Percentiles rank a stretch among this genome's conserved stretches.
phyloP scores from a whole-genome alignment of 2,113 vertebrate species.

The Pao palembangensis region DNA sequence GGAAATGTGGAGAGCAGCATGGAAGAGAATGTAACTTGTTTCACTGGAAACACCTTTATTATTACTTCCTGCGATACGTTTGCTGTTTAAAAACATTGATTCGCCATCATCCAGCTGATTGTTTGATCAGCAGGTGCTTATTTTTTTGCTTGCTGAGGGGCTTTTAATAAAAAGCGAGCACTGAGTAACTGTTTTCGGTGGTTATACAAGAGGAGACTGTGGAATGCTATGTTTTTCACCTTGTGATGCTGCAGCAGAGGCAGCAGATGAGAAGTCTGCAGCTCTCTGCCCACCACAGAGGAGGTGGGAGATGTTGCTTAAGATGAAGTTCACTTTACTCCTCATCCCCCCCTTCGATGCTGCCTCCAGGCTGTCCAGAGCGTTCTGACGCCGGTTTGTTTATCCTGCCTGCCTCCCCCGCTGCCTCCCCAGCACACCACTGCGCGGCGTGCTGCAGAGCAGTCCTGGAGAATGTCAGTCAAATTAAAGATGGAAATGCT shows the following conservation, averaged over 20 bases:
- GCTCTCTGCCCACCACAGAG: slow-evolving; percentile 52
- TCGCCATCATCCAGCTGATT: no score
- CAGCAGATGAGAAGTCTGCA: slow-evolving; percentile 35
- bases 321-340: slow-evolving; percentile 41
- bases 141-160: not conserved
- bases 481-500: slow-evolving; percentile 8
- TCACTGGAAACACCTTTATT: no score
- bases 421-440: slow-evolving; percentile 25
- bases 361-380: slow-evolving; percentile 58
- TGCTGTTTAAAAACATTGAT: no score
- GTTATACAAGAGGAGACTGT: slow-evolving; percentile 21
- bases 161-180: no score
- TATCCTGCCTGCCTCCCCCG: slow-evolving; percentile 53
- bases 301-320: slow-evolving; percentile 50
- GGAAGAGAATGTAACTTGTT: no score
- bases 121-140: not conserved
- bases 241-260: slow-evolving; percentile 30
- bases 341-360: slow-evolving; percentile 41
- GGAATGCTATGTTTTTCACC: not conserved
- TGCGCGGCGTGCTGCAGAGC: slow-evolving; percentile 8
- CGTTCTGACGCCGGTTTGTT: slow-evolving; percentile 47
- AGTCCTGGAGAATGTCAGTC: slow-evolving; percentile 8
- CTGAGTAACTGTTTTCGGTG: no score
- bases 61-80: no score
- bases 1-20: no score